Base-by-base conservation (phyloP, 1,140 invertebrate genomes). In the Ptiloglossa arizonensis region DNA sequence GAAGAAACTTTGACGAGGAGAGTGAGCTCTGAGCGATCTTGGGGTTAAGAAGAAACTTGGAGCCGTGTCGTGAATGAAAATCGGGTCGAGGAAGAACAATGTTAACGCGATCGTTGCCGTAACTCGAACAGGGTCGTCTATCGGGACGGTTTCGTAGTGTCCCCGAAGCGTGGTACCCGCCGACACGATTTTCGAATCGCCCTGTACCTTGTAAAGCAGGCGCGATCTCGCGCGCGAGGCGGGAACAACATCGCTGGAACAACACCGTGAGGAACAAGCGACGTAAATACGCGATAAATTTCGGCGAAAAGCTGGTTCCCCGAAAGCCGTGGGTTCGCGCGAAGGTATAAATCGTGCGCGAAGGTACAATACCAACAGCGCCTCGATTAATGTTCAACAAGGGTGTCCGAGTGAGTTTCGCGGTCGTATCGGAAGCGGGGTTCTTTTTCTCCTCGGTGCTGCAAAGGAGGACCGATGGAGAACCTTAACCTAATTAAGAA, bases 401-500 rank as follows among this genome's bases (percentile, higher is more conserved):
- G 76, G 71, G 66, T 73, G 69, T 54, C 81, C 52, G 50, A 70
- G 52, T 64, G 54, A 74, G 57, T 83, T 79, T 82, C 70, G 80
- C 76, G 69, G 24, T 48, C 52, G 38, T 67, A 64, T 79, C 83
- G 79, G 83, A 76, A 85, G 68, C 56, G 44, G 44, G 13, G 62
- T 29, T 9, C 62, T 57, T 35, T 27, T 52, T 50, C 56, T 54
- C 11, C 41, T 13, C 60, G 24, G 27, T n/a, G n/a, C 44, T 44
- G 68, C 68, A 63, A 41, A 70, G 27, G 44, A 59, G 64, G 57
- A 74, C 52, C 46, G 48, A n/a, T n/a, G n/a, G n/a, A 67, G 67
- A 83, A 62, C 79, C 80, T 83, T 88, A 87, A 89, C 80, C 85
- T 83, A 87, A 90, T 88, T 88, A 88, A 88, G 84, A 76, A 81